These are phyloP conservation scores for Biston stratarius DNA, from an alignment of 2,888 invertebrate species.

Conservation along the genomic window DNA sequence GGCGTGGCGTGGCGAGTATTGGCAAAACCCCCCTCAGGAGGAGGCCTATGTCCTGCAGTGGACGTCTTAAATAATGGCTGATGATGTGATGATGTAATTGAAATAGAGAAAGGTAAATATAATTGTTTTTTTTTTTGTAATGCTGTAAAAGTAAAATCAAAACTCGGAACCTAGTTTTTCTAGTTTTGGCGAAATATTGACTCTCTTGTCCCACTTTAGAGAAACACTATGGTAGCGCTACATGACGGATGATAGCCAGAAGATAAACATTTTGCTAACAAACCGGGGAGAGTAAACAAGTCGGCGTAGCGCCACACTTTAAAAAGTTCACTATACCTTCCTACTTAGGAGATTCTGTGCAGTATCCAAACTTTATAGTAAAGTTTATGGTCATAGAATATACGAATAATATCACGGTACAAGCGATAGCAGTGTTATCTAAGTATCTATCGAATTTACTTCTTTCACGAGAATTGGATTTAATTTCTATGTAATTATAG, in stretches of 20 bases:
- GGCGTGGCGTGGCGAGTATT: too few species aligned
- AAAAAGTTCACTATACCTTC: constrained; percentile 41
- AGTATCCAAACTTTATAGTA: neutral
- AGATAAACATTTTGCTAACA: constrained; percentile 72
- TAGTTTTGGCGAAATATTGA: constrained; percentile 24
- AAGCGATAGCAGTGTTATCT: too few species aligned
- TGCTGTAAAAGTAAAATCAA: neutral
- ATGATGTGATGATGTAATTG: neutral
- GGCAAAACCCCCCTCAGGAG: too few species aligned
- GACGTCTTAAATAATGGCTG: too few species aligned
- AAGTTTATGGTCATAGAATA: neutral
- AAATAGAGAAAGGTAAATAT: neutral
- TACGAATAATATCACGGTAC: too few species aligned
- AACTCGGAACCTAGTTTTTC: neutral
- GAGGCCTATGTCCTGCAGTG: too few species aligned
- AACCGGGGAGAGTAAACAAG: constrained; percentile 63
- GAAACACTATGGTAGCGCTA: constrained; percentile 44
- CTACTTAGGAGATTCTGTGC: constrained; percentile 14
- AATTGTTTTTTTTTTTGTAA: neutral
- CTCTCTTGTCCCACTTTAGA: constrained; percentile 29
- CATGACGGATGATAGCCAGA: constrained; percentile 72
- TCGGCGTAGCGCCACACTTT: constrained; percentile 45
- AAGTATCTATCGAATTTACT: too few species aligned
- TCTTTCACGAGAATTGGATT: too few species aligned
- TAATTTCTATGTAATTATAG: too few species aligned